Evolutionary conservation across 2,797 vertebrate species (phyloP).

Genomic region (Cyprinodon diabolis): DNA sequence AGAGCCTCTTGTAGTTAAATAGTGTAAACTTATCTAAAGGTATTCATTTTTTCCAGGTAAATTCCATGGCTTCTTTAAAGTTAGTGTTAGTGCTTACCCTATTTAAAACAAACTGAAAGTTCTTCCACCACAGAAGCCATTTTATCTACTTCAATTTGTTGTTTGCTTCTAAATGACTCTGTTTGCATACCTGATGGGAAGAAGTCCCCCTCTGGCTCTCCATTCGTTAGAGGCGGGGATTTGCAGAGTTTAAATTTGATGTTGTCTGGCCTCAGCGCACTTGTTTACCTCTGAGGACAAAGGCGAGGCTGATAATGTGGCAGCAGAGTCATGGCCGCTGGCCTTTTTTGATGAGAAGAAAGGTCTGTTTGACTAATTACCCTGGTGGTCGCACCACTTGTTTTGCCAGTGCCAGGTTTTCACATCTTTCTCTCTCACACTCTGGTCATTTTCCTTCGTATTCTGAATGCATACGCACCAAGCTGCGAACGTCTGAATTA

Average conservation of each 20-base stretch:
- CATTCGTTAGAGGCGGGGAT: conserved; percentile 50
- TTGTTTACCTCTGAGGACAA: conserved; percentile 73
- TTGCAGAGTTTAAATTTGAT: conserved; percentile 66
- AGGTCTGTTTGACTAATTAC: conserved; percentile 76
- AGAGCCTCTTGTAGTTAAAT: conserved; percentile 8
- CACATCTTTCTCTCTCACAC: conserved; percentile 36
- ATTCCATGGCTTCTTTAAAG: conserved; percentile 21
- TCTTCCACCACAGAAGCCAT: conserved; percentile 24
- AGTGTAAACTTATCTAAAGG: conserved; percentile 6
- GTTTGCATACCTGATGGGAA: conserved; percentile 48
- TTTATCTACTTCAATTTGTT: conserved; percentile 56
- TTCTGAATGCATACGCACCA: conserved; percentile 32
- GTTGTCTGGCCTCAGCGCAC: conserved; percentile 62
- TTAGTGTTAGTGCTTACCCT: conserved; percentile 11
- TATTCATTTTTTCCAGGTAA: background rate
- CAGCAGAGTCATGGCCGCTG: conserved; percentile 67
- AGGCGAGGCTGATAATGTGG: conserved; percentile 68
- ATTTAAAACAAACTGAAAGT: conserved; percentile 19
- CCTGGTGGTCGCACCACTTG: conserved; percentile 63
- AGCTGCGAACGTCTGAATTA: conserved; percentile 67
- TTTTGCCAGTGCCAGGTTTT: conserved; percentile 59
- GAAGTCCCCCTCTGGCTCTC: conserved; percentile 54
- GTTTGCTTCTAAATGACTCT: conserved; percentile 41
- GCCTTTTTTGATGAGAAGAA: conserved; percentile 73
- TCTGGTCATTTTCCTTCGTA: conserved; percentile 40